These are phyloP conservation scores for Labeo catla DNA, from an alignment of 2,113 vertebrate species.

Conservation along the genomic window DNA sequence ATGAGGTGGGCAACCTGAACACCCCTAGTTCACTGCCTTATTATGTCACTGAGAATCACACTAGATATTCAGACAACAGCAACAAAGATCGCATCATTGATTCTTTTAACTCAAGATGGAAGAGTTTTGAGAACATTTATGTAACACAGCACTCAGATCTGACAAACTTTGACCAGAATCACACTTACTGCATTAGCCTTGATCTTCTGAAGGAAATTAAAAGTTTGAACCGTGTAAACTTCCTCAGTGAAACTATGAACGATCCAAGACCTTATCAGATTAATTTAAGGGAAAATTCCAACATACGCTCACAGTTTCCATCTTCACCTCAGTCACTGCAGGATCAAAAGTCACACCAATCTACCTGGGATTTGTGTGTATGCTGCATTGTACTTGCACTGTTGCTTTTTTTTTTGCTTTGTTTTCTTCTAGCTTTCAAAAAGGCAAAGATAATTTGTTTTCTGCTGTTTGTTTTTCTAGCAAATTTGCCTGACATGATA, in stretches of 20 bases:
- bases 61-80: neutral
- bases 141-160: constrained; percentile 3
- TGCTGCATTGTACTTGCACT: too few species aligned
- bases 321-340: neutral
- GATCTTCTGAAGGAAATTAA: neutral
- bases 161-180: constrained; percentile 4
- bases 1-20: constrained; percentile 48
- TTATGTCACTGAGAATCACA: constrained; percentile 16
- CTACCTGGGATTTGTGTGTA: too few species aligned
- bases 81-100: constrained; percentile 53
- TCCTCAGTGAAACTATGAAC: neutral
- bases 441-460: too few species aligned
- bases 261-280: neutral
- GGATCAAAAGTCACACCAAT: too few species aligned
- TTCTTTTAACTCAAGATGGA: neutral
- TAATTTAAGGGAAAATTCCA: too few species aligned
- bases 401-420: too few species aligned
- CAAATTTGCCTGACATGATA: too few species aligned
- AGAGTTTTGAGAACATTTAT: constrained; percentile 18
- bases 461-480: too few species aligned
- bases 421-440: too few species aligned
- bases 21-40: neutral
- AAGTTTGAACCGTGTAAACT: neutral
- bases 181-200: constrained; percentile 6
- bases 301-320: neutral